Conservation (phyloP, 1,140 invertebrate genomes). For the Elymnias hypermnestra region DNA sequence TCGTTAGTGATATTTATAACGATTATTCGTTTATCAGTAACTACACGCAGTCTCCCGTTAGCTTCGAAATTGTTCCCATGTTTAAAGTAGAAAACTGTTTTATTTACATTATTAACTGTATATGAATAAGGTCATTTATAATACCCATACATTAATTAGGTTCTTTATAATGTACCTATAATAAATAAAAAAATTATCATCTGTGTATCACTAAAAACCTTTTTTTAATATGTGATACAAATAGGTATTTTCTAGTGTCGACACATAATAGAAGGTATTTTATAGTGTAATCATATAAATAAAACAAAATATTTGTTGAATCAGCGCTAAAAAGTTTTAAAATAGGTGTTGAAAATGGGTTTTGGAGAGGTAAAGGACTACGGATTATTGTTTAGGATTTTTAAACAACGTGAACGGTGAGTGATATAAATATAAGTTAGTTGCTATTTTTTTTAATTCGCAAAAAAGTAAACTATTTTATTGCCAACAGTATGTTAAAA, state of each 20-base stretch:
- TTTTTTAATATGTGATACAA: no score
- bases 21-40: slow-evolving; percentile 14
- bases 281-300: not conserved
- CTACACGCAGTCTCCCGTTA: slow-evolving; percentile 12
- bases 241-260: not conserved
- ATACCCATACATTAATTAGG: not conserved
- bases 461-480: no score
- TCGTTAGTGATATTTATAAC: slow-evolving; percentile 17
- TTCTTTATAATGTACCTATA: no score
- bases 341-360: not conserved
- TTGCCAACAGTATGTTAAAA: no score
- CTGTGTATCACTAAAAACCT: no score
- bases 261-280: not conserved
- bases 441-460: no score
- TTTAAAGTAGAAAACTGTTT: slow-evolving; percentile 3
- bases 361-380: slow-evolving; percentile 4
- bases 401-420: not conserved
- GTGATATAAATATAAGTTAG: no score
- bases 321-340: no score
- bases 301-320: not conserved
- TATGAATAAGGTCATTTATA: not conserved
- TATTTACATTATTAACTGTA: not conserved
- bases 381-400: not conserved
- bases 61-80: slow-evolving; percentile 9
- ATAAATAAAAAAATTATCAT: no score